Evolutionary conservation across 2,113 vertebrate species (phyloP).

Genomic region (Phalacrocorax carbo): DNA sequence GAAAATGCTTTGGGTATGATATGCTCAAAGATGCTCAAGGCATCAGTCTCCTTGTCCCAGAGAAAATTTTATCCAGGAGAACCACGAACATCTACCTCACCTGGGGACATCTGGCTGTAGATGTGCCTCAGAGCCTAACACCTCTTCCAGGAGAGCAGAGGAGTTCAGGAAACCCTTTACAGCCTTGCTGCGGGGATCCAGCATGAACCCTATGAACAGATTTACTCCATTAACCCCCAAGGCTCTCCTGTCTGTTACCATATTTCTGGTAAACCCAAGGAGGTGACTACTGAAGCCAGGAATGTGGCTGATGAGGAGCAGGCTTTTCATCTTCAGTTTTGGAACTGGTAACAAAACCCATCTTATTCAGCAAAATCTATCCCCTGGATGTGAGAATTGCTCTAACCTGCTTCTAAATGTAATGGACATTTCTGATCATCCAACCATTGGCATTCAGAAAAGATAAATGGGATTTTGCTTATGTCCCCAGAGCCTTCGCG

Average conservation of each 20-base stretch:
- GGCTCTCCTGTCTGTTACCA: neutral
- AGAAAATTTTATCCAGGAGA: neutral
- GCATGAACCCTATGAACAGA: neutral
- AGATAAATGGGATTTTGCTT: constrained; percentile 2
- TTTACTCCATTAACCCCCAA: neutral
- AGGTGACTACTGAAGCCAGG: neutral
- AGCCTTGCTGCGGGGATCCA: neutral
- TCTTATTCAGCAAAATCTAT: neutral
- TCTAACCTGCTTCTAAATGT: neutral
- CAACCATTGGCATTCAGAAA: neutral
- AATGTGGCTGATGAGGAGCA: neutral
- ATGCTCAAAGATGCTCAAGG: neutral
- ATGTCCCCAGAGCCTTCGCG: neutral
- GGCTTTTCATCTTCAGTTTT: neutral
- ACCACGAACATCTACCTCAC: neutral
- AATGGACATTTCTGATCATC: neutral
- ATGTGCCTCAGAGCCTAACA: neutral
- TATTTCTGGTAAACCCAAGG: neutral
- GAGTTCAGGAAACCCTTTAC: neutral
- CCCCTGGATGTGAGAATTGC: neutral
- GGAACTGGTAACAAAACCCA: neutral
- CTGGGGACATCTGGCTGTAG: neutral
- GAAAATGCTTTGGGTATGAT: neutral
- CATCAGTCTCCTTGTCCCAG: neutral
- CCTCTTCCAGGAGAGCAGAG: neutral